phyloP scores from a whole-genome alignment of 2,888 invertebrate species.

The Lithophane semibrunnea region DNA sequence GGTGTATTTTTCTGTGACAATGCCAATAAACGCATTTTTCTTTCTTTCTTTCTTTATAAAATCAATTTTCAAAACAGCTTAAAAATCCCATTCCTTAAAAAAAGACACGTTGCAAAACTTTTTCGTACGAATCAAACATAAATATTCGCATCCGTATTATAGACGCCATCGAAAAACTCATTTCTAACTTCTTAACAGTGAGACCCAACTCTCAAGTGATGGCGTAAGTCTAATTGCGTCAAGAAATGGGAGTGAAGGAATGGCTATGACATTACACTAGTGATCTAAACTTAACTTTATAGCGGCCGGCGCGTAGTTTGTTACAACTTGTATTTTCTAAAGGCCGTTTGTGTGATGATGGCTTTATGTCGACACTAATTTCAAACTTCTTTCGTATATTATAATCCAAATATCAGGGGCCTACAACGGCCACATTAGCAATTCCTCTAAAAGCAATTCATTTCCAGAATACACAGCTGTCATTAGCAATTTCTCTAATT shows the following conservation, averaged over 20 bases:
- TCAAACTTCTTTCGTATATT: too few relatives aligned
- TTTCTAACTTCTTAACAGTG: slow-evolving; percentile 43
- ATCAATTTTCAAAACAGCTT: too few relatives aligned
- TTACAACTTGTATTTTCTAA: not conserved
- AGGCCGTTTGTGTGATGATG: not conserved
- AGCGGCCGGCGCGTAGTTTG: too few relatives aligned
- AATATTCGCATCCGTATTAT: not conserved
- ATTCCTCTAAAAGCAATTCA: too few relatives aligned
- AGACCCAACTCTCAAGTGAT: slow-evolving; percentile 22
- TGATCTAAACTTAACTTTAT: too few relatives aligned
- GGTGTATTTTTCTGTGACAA: too few relatives aligned
- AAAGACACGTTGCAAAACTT: slow-evolving; percentile 9
- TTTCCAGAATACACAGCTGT: too few relatives aligned
- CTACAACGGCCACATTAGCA: too few relatives aligned
- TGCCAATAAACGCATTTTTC: too few relatives aligned
- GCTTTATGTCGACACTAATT: not conserved
- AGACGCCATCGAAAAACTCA: slow-evolving; percentile 39
- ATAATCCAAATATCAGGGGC: too few relatives aligned
- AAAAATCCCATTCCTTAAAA: not conserved
- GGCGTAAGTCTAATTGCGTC: slow-evolving; percentile 37
- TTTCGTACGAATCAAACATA: slow-evolving; percentile 15
- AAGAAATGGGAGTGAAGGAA: not conserved
- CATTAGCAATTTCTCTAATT: too few relatives aligned
- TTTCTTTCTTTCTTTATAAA: too few relatives aligned
- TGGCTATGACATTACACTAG: not conserved